phyloP scores from a whole-genome alignment of 2,888 invertebrate species.

The Hydraecia micacea region DNA sequence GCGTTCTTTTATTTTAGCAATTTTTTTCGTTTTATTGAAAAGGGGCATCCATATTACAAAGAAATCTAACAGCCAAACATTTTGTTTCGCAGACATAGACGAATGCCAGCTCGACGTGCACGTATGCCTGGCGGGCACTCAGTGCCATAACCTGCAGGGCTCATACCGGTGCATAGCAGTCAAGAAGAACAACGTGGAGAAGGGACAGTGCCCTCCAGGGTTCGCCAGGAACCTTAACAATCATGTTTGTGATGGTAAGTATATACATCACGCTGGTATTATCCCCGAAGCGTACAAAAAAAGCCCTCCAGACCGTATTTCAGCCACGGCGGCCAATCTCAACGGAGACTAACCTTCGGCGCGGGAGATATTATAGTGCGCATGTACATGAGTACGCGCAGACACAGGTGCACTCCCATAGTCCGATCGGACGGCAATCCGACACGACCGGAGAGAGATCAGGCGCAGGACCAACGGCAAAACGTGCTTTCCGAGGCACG shows the following conservation, averaged over 20 bases:
- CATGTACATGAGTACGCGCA: too few relatives aligned
- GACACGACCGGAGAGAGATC: too few relatives aligned
- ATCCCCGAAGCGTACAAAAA: too few relatives aligned
- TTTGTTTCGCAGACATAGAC: conserved; percentile 91
- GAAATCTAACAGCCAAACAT: neutral
- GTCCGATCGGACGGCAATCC: too few relatives aligned
- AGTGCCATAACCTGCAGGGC: conserved; percentile 92
- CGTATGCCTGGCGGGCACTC: conserved; percentile 90
- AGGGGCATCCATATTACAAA: neutral
- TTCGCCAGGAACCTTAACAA: conserved; percentile 88
- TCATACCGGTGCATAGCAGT: conserved; percentile 91
- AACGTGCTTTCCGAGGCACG: too few relatives aligned
- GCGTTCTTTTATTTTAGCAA: neutral
- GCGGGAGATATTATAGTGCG: too few relatives aligned
- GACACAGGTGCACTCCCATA: too few relatives aligned
- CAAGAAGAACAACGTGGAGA: conserved; percentile 72
- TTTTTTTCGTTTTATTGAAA: neutral
- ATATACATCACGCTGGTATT: neutral
- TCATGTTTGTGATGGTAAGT: conserved; percentile 88
- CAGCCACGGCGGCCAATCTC: too few relatives aligned
- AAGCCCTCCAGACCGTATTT: too few relatives aligned
- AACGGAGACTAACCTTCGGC: too few relatives aligned
- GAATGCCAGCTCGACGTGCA: conserved; percentile 92
- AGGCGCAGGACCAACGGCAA: too few relatives aligned
- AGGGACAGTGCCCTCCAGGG: conserved; percentile 88